Base-by-base conservation (phyloP, 2,888 invertebrate genomes). In the Oligia strigilis region DNA sequence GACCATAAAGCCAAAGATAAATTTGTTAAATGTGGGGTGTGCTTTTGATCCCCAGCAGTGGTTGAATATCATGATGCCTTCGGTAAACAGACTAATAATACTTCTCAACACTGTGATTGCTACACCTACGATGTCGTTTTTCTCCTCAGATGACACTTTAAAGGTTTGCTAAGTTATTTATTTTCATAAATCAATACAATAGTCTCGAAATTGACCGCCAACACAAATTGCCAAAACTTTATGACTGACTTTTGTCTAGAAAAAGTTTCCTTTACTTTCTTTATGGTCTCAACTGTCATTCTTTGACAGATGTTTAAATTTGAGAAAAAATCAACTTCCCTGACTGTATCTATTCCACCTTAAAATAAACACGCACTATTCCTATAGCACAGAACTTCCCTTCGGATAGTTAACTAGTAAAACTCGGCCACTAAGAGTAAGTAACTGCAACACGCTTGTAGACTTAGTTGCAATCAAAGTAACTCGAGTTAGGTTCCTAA, bases 11-110 rank as follows among this genome's bases (percentile, higher is more conserved):
- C 29, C 29, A 29, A 29, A 86, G 66, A 73, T 83, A 71, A 77
- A 66, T 82, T 86, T 77, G 71, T 86, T 83, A 49, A 82, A 72
- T n/a, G 36, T 85, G 55, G 85, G 60, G 81, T 49, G 79, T n/a
- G 40, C 36, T 36, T 69, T 58, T 58, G 55, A 49, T 43, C 17
- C 55, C 55, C 46, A 67, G 77, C 23, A 40, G 4, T 23, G 60
- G 13, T 77, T 67, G 5, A 60, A 36, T 43, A 6, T 14, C 23
- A 40, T 14, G 23, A 4, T 43, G 3, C 66, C 29, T 82, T 40
- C 40, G 0, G 29, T 29, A 14, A 75, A 52, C 46, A 23, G 19
- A 2, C 5, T 23, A 8, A 40, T 14, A 62, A n/a, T 2, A 23
- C 1, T 43, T n/a, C 2, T 0, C 6, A n/a, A 17, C 6, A 13